A percentile compares a stretch with the other conserved stretches of the same genome.
Evolutionary conservation across 2,797 vertebrate genomes (phyloP).

Genomic region (Crenuchus spilurus): DNA sequence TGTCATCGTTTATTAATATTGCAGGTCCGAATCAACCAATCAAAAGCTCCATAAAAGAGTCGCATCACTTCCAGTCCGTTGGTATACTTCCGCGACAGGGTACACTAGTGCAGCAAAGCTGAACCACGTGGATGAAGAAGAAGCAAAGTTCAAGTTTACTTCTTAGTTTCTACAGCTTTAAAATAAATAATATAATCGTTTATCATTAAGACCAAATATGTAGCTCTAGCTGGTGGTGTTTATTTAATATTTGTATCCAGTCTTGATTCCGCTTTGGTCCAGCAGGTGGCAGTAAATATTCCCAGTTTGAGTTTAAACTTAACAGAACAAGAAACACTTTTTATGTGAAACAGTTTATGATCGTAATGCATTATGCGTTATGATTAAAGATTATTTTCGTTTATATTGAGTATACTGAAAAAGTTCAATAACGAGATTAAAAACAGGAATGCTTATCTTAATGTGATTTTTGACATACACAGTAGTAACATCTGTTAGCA

Average conservation of each 20-base stretch:
- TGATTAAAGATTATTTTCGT: too few relatives aligned
- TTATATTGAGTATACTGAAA: too few relatives aligned
- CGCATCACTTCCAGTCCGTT: neutral
- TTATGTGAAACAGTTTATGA: too few relatives aligned
- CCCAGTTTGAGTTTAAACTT: too few relatives aligned
- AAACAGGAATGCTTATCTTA: too few relatives aligned
- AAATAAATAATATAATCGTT: neutral
- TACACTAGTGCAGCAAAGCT: neutral
- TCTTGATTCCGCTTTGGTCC: neutral
- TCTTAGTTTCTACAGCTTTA: neutral
- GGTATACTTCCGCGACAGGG: neutral
- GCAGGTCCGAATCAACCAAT: slow-evolving; percentile 5
- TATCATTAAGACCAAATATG: neutral
- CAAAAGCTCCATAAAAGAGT: neutral
- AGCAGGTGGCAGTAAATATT: neutral
- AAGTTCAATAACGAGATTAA: too few relatives aligned
- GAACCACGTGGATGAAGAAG: neutral
- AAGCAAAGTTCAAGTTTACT: neutral
- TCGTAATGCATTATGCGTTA: too few relatives aligned
- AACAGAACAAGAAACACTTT: too few relatives aligned
- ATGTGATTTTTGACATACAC: too few relatives aligned
- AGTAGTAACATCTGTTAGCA: too few relatives aligned
- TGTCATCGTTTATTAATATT: slow-evolving; percentile 68
- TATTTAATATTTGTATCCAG: neutral
- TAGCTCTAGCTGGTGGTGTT: neutral